Conservation (phyloP, 2,888 invertebrate genomes). For the Beris morrisii region DNA sequence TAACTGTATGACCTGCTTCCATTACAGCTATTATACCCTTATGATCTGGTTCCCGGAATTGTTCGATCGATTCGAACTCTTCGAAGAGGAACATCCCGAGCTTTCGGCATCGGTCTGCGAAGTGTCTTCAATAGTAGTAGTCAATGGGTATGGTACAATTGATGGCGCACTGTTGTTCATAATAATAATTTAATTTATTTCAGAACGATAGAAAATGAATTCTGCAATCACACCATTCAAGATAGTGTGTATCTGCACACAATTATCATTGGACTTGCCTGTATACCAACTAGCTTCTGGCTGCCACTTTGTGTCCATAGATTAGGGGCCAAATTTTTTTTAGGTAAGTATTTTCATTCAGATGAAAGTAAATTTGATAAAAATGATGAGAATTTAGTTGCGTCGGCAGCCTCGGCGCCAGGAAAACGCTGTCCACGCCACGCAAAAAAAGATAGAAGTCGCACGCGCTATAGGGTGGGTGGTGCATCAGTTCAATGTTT, state of each 20-base stretch:
- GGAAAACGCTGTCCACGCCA: no score
- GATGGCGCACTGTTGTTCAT: background rate
- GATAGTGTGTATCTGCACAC: conserved; percentile 74
- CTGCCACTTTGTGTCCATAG: conserved; percentile 77
- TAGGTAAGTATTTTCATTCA: conserved; percentile 58
- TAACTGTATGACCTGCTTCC: background rate
- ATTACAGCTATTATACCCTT: conserved; percentile 80
- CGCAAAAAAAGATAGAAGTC: no score
- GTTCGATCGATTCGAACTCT: conserved; percentile 80
- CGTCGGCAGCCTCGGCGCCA: no score
- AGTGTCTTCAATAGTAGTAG: conserved; percentile 67
- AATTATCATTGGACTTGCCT: conserved; percentile 76
- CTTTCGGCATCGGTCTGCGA: conserved; percentile 75
- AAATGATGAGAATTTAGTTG: no score
- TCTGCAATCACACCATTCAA: conserved; percentile 66
- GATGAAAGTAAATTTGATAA: no score
- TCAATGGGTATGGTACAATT: conserved; percentile 46
- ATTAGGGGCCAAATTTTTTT: conserved; percentile 78
- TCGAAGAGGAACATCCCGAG: conserved; percentile 67
- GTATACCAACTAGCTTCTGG: conserved; percentile 79
- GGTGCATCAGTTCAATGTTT: no score
- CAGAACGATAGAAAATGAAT: conserved; percentile 20
- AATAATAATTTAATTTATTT: background rate
- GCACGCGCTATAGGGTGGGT: no score
- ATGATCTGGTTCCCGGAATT: conserved; percentile 93